Base-by-base conservation (phyloP, 2,797 vertebrate species). In the Anguilla marmorata region DNA sequence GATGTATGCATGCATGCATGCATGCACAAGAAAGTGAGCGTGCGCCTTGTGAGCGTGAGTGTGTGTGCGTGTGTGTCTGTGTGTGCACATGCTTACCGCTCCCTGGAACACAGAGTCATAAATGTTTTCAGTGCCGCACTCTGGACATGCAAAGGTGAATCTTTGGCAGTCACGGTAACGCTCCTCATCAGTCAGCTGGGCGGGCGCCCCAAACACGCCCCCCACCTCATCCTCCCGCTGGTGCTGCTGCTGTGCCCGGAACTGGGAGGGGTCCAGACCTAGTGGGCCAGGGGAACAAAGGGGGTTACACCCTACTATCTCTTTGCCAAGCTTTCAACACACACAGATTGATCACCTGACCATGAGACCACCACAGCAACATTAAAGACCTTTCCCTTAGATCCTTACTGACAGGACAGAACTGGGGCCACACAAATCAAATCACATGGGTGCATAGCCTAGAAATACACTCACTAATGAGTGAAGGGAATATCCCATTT, bases 261-360 rank as follows among this genome's bases (percentile, higher is more conserved):
- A 99, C 74, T 99, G 98, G 89, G 96, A 94, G 0, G 99, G 97
- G 93, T 99, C 98, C 91, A 99, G 95, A 88, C 98, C 99, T 99
- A 94, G 86, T 90, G 91, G 50, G 66, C 41, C 0, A 83, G 45
- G 24, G 33, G 16, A 21, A 45, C n/a, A 50, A 11, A 1, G 21
- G 19, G 2, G 1, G 41, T 19, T 27, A 54, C 50, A 54, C 50
- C 19, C 21, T 48, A 52, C 12, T 30, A n/a, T 84, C 45, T 56
- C 52, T 52, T 12, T 24, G 48, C 80, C 48, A 6, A 83, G 14
- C 50, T 52, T 83, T 37, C 60, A 66, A 66, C 2, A 74, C 69
- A 30, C 19, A 74, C 69, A 45, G 12, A 30, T 14, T 27, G 14
- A 9, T 74, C 27, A 11, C 69, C 69, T 33, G 27, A 33, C 30